These are phyloP conservation scores for Acleris literana DNA, from an alignment of 2,888 invertebrate species.

Conservation along the genomic window DNA sequence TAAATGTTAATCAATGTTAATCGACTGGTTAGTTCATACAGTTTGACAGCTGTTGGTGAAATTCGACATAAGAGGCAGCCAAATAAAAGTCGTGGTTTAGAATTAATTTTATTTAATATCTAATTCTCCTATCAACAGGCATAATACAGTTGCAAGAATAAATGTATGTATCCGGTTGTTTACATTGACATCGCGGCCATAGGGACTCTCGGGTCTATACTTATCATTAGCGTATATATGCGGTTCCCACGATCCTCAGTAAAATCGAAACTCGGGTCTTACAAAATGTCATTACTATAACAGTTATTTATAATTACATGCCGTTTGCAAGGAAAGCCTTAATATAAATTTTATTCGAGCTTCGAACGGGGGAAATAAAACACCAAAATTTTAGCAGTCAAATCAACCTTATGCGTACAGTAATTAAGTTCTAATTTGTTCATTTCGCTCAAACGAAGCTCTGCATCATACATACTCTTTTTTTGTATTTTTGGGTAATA, in stretches of 20 bases:
- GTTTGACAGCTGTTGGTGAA: too few species aligned
- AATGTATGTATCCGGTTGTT: constrained; percentile 60
- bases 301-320: constrained; percentile 35
- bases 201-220: constrained; percentile 41
- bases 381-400: constrained; percentile 49
- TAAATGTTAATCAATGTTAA: too few species aligned
- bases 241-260: constrained; percentile 19
- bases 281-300: constrained; percentile 34
- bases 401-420: constrained; percentile 53
- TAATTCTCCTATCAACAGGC: constrained; percentile 78
- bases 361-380: constrained; percentile 68
- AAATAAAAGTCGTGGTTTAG: constrained; percentile 60
- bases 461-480: constrained; percentile 62
- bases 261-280: constrained; percentile 33
- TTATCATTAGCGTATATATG: constrained; percentile 32
- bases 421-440: constrained; percentile 41
- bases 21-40: too few species aligned
- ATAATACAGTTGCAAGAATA: constrained; percentile 81
- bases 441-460: constrained; percentile 73
- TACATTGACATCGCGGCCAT: constrained; percentile 54
- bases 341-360: constrained; percentile 64
- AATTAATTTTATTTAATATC: constrained; percentile 82
- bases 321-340: constrained; percentile 72
- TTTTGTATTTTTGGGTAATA: constrained; percentile 66
- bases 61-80: constrained; percentile 5